Evolutionary conservation across 2,888 invertebrate species (phyloP), one percentile per base, ranked within the genome.

Genomic region (Ectobius pallidus): DNA sequence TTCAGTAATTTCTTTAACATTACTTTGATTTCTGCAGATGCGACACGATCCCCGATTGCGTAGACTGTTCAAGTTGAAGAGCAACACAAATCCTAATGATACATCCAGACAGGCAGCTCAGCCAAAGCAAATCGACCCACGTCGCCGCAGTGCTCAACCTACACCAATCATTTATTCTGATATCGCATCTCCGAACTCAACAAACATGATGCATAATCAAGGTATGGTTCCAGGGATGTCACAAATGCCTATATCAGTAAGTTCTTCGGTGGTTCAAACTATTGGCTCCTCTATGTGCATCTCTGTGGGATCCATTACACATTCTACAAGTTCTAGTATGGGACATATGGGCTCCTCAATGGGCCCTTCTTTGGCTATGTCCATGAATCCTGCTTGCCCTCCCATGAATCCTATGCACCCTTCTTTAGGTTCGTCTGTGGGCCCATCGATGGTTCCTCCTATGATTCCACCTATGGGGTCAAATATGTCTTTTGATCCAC

Each of bases 41-140:
- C 86, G 90, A 58, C 86, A 89, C 34, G 94, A 94, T 85, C 94
- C 94, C 1, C 87, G 94, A 71, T 80, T 94, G 75, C 85, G 90
- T 75, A 91, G 91, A 82, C 91, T 94, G 70, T 91, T 93, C 80
- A 87, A 92, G 70, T 81, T 92, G 75, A 44, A 44, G 4, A 46
- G n/a, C 27, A 44, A 14, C 25, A 44, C 44, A 32, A 88, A 89
- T 80, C 89, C 82, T 3, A 80, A 81, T 46, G 4, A n/a, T 16
- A 14, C 49, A 1, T 49, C 46, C 14, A 25, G 67, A 25, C 27
- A 44, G 22, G n/a, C 42, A 34, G 34, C 85, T 18, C 89, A 88
- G 42, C 88, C 89, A 80, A 89, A 90, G 42, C 44, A 46, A 18
- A 42, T 14, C 22, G 71, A 46, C 6, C 71, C 49, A 27, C 49